phyloP scores from a whole-genome alignment of 2,888 invertebrate genomes.

The Siphlonurus alternatus region DNA sequence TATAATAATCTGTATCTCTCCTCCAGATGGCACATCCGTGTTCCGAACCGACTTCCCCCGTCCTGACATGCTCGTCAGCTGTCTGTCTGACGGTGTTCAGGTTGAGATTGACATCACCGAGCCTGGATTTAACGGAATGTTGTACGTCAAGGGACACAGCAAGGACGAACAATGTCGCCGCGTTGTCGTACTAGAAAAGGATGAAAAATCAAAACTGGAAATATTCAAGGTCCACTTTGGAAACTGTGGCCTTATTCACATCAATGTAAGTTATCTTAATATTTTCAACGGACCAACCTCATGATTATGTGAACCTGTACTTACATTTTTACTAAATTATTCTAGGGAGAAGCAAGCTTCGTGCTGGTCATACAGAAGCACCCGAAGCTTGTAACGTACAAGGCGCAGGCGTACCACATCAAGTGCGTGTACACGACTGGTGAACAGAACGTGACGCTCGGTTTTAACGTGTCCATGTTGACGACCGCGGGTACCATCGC shows the following conservation, averaged over 20 bases:
- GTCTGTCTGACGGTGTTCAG: conserved; percentile 80
- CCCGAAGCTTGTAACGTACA: conserved; percentile 84
- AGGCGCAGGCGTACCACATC: conserved; percentile 91
- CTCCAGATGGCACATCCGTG: conserved; percentile 29
- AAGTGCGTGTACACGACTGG: conserved; percentile 91
- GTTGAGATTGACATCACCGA: conserved; percentile 60
- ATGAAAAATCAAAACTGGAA: conserved; percentile 46
- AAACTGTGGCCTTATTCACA: conserved; percentile 78
- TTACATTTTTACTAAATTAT: background rate
- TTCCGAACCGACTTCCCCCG: conserved; percentile 66
- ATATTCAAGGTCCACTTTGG: conserved; percentile 82
- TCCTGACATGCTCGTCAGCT: conserved; percentile 75
- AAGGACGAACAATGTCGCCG: conserved; percentile 80
- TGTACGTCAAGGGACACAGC: conserved; percentile 89
- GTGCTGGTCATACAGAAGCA: conserved; percentile 92
- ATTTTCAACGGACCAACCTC: background rate
- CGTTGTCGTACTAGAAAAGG: conserved; percentile 57
- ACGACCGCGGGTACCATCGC: conserved; percentile 91
- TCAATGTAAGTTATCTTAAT: conserved; percentile 46
- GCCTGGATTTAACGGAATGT: conserved; percentile 70
- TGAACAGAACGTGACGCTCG: conserved; percentile 79
- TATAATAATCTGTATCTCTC: no score
- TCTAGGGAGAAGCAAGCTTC: conserved; percentile 74
- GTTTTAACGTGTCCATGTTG: conserved; percentile 89
- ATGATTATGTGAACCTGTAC: background rate